phyloP scores from a whole-genome alignment of 1,140 invertebrate species.

The Apolygus lucorum region DNA sequence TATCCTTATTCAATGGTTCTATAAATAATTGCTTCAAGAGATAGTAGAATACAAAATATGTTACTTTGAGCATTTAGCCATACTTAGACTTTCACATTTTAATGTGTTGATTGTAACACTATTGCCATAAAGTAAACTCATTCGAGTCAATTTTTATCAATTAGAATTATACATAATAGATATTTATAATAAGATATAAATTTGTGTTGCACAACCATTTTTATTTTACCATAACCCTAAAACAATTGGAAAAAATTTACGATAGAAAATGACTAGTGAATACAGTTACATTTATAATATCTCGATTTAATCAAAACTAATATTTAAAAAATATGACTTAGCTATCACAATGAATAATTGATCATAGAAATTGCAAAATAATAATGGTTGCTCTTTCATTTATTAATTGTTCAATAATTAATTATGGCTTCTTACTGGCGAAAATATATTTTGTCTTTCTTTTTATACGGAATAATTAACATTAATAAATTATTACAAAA shows the following conservation, averaged over 20 bases:
- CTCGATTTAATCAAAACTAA: not conserved
- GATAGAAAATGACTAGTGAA: not conserved
- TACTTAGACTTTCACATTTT: constrained; percentile 13
- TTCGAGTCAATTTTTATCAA: not conserved
- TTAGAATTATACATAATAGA: not conserved
- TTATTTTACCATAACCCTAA: not conserved
- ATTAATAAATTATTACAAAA: constrained; percentile 15
- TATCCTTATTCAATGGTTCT: not conserved
- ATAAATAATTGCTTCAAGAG: constrained; percentile 7
- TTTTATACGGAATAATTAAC: constrained; percentile 13
- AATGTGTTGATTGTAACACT: constrained; percentile 14
- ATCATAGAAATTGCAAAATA: constrained; percentile 14
- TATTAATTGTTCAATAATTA: not conserved
- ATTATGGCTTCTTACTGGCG: not conserved
- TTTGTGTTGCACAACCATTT: constrained; percentile 10
- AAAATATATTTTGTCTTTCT: constrained; percentile 15
- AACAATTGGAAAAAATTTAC: not conserved
- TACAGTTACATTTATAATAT: not conserved
- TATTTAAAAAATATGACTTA: not conserved
- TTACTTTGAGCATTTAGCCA: constrained; percentile 10
- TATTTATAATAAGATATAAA: not conserved
- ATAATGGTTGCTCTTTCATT: constrained; percentile 5
- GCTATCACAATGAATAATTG: constrained; percentile 11
- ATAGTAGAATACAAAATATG: not conserved
- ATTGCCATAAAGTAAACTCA: constrained; percentile 15